Percentiles rank a stretch among this genome's conserved stretches.
These are phyloP conservation scores for Myotis lucifugus DNA, from an alignment of 2,113 vertebrate species.

Conservation along the genomic window DNA sequence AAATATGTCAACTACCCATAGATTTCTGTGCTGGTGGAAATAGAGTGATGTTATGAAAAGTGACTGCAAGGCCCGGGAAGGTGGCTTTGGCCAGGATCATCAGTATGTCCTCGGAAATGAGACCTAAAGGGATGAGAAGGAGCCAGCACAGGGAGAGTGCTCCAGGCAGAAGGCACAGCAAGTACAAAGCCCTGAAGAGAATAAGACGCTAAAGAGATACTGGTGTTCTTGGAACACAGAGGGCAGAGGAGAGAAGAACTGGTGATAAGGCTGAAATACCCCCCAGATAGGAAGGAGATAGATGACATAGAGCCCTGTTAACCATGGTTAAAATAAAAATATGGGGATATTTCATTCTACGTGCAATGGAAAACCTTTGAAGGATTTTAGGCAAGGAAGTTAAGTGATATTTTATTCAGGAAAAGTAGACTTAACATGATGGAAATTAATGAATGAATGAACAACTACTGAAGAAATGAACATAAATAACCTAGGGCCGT, in stretches of 20 bases:
- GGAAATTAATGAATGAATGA: background rate
- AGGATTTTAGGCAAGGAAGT: background rate
- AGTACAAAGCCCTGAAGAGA: background rate
- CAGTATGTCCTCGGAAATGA: background rate
- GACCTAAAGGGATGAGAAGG: background rate
- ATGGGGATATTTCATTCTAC: background rate
- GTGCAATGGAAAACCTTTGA: background rate
- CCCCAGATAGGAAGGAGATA: background rate
- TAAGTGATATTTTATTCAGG: background rate
- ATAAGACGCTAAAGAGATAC: background rate
- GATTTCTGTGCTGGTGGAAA: background rate
- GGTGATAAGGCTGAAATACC: background rate
- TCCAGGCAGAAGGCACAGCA: background rate
- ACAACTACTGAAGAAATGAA: background rate
- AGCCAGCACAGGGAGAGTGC: fast-evolving
- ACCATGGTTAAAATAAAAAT: background rate
- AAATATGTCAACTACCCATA: background rate
- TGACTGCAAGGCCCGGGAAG: background rate
- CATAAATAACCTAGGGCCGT: background rate
- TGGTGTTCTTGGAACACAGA: background rate
- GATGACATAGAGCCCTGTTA: background rate
- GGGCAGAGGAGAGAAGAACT: background rate
- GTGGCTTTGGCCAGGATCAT: background rate
- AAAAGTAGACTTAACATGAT: background rate
- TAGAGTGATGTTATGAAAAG: background rate